Percentiles rank a stretch among this genome's conserved stretches.
These are phyloP conservation scores for Batillaria attramentaria DNA, from an alignment of 1,140 invertebrate species.

Conservation along the genomic window DNA sequence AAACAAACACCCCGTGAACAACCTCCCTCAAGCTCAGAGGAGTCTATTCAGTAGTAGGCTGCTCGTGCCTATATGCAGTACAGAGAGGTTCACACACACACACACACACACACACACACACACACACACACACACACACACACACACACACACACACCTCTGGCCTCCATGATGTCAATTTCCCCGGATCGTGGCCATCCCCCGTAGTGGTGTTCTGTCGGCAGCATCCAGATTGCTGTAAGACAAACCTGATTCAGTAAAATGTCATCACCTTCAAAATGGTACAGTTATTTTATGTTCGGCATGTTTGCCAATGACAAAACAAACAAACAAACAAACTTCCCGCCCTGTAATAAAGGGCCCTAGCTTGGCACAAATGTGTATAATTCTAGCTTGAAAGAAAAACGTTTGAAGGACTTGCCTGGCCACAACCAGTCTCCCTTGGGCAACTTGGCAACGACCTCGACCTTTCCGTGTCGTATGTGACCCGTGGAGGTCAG, in stretches of 20 bases:
- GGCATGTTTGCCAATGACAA: not conserved
- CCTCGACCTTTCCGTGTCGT: conserved; percentile 80
- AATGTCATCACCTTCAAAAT: too few relatives aligned
- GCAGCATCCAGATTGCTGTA: conserved; percentile 67
- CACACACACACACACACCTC: not conserved
- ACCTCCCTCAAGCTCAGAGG: not conserved
- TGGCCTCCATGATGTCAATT: conserved; percentile 67
- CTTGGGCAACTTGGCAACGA: conserved; percentile 81
- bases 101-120: conserved; percentile 18
- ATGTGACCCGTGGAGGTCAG: conserved; percentile 80
- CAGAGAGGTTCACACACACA: not conserved
- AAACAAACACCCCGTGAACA: not conserved
- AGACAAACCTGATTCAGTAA: too few relatives aligned
- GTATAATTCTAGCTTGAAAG: not conserved
- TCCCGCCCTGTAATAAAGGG: not conserved
- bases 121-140: conserved; percentile 10
- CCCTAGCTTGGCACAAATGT: not conserved
- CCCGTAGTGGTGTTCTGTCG: conserved; percentile 55
- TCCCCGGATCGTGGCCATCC: conserved; percentile 68
- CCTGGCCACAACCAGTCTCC: conserved; percentile 86
- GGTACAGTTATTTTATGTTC: not conserved
- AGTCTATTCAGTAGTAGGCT: too few relatives aligned
- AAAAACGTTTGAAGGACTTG: conserved; percentile 45
- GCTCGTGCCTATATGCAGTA: not conserved
- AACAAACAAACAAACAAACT: not conserved